Evolutionary conservation across 1,140 invertebrate species (phyloP), one percentile per base, ranked within the genome.

Genomic region (Steinernema khuongi): DNA sequence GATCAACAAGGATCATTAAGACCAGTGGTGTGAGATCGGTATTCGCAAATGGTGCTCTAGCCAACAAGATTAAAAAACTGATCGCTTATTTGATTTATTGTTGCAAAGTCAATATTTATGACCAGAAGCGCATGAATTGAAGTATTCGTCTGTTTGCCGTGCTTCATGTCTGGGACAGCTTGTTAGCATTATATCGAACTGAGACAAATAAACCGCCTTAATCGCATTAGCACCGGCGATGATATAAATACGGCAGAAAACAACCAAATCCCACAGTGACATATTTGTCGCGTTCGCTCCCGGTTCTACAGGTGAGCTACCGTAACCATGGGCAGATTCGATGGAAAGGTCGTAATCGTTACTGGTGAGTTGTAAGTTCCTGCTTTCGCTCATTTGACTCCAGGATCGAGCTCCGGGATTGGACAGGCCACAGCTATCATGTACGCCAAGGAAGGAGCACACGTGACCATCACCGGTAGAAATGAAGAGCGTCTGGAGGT

Each of bases 311-410:
- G 22, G n/a, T n/a, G n/a, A n/a, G n/a, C n/a, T n/a, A n/a, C n/a
- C n/a, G n/a, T n/a, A n/a, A n/a, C 14, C 14, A 60, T 60, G 50
- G 50, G 50, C 14, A 60, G 26, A 60, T 60, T 14, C 50, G 50
- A 60, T 26, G 50, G 50, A 60, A 60, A 60, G 26, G 50, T 60
- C 14, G 50, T 60, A 7, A 60, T 60, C 50, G 19, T 60, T 60
- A 60, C 50, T 4, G 50, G 50, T 26, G 19, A 60, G 50, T 41
- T 41, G 36, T 41, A n/a, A 41, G n/a, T 41, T n/a, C 36, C 36
- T 41, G n/a, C 36, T 7, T 41, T 41, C 36, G 7, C 36, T n/a
- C n/a, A 41, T 41, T 60, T 60, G n/a, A n/a, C n/a, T n/a, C n/a
- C n/a, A 60, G 50, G 50, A 14, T 60, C 50, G 22, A 60, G 50